These are phyloP conservation scores for Pachyseris speciosa DNA, from an alignment of 64 coral and sea anemone genomes.

Conservation along the genomic window DNA sequence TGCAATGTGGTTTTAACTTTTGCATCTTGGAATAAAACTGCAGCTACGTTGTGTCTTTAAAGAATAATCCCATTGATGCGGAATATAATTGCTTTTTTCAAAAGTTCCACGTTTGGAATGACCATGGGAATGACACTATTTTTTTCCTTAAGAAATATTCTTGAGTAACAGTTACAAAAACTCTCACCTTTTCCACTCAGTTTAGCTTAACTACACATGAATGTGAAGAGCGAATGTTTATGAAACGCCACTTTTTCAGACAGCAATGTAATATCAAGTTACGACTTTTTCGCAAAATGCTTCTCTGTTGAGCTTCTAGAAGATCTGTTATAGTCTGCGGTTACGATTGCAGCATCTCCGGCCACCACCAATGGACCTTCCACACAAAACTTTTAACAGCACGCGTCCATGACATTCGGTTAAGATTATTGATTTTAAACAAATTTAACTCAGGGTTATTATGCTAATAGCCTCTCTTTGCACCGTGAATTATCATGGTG, in stretches of 20 bases:
- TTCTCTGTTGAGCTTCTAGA: not conserved
- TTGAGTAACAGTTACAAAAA: not conserved
- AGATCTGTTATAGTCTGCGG: no score
- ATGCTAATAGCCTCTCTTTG: slow-evolving; percentile 15
- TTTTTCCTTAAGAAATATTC: no score
- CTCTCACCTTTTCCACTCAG: not conserved
- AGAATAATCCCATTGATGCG: no score
- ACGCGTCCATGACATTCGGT: not conserved
- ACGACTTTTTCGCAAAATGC: not conserved
- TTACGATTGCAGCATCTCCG: not conserved
- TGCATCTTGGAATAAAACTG: no score
- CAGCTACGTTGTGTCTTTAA: no score
- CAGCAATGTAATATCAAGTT: not conserved
- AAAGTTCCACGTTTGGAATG: no score
- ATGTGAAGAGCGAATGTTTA: not conserved
- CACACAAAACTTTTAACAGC: not conserved
- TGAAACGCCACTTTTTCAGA: not conserved
- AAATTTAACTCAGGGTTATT: slow-evolving; percentile 2
- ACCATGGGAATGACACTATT: no score
- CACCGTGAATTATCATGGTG: not conserved
- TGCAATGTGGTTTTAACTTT: no score
- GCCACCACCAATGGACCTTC: not conserved
- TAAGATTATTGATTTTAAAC: not conserved
- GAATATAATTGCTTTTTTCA: no score
- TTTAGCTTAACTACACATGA: slow-evolving; percentile 11